phyloP scores from a whole-genome alignment of 64 coral and sea anemone species.

The Stichodactyla mertensii region DNA sequence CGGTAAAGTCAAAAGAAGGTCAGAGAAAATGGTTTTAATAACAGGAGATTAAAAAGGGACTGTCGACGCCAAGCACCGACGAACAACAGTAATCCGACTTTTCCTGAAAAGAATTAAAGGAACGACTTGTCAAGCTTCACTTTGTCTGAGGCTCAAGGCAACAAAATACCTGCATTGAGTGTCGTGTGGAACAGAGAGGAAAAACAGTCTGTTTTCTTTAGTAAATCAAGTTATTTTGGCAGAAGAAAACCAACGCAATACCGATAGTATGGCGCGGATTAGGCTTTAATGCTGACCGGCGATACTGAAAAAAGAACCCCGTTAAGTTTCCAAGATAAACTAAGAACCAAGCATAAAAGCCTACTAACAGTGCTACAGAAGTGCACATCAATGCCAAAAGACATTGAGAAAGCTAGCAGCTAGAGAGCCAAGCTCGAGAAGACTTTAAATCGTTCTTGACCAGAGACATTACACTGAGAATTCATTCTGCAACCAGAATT shows the following conservation, averaged over 20 bases:
- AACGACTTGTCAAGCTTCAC: neutral
- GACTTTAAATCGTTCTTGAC: neutral
- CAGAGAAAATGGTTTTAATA: neutral
- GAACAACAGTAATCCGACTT: no score
- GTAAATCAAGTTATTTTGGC: neutral
- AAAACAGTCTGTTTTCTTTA: neutral
- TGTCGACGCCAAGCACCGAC: neutral
- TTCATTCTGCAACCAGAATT: no score
- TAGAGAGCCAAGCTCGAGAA: neutral
- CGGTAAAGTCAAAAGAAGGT: neutral
- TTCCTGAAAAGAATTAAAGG: no score
- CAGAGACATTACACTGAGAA: neutral
- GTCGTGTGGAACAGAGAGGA: neutral
- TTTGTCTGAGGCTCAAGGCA: neutral
- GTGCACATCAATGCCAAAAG: neutral
- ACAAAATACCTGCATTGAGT: neutral
- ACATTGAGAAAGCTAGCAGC: neutral
- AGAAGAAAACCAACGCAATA: neutral
- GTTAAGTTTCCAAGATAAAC: neutral
- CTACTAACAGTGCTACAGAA: neutral
- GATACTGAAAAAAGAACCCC: neutral
- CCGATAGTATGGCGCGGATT: neutral
- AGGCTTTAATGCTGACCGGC: neutral
- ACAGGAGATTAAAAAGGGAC: neutral
- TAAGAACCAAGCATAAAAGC: neutral